These are phyloP conservation scores for Electrona antarctica DNA, from an alignment of 2,113 vertebrate species.

Conservation along the genomic window DNA sequence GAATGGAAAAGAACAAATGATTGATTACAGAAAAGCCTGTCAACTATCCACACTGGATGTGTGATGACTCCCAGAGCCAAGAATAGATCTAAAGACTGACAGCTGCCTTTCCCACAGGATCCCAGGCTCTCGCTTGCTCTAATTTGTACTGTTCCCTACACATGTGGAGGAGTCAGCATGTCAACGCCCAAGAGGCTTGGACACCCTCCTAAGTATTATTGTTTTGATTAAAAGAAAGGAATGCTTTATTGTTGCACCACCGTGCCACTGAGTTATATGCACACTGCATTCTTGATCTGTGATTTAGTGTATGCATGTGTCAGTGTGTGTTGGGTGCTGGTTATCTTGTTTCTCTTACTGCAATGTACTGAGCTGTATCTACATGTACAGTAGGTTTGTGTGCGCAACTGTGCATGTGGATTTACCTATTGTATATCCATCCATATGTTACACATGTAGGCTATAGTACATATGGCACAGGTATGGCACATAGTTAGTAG, in stretches of 20 bases:
- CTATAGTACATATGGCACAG: no score
- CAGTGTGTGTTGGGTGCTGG: not conserved
- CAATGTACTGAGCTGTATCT: no score
- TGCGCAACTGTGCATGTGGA: not conserved
- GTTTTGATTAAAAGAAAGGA: slow-evolving; percentile 32
- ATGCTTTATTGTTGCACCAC: slow-evolving; percentile 21
- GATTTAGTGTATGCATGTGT: not conserved
- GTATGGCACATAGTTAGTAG: no score
- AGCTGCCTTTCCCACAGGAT: slow-evolving; percentile 67
- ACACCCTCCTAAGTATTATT: slow-evolving; percentile 46
- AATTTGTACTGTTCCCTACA: slow-evolving; percentile 64
- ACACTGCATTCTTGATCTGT: not conserved
- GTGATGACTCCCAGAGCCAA: slow-evolving; percentile 48
- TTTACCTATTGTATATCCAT: no score
- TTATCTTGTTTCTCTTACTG: no score
- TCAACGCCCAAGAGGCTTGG: slow-evolving; percentile 48
- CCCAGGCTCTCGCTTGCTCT: slow-evolving; percentile 50
- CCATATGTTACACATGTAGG: no score
- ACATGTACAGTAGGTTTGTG: not conserved
- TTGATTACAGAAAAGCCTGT: slow-evolving; percentile 65
- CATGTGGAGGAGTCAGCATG: slow-evolving; percentile 50
- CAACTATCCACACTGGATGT: slow-evolving; percentile 28
- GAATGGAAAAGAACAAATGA: slow-evolving; percentile 37
- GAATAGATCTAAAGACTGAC: slow-evolving; percentile 74
- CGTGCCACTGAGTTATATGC: slow-evolving; percentile 16